These are phyloP conservation scores for Anastrepha ludens DNA, from an alignment of 1,140 invertebrate species.

Conservation along the genomic window DNA sequence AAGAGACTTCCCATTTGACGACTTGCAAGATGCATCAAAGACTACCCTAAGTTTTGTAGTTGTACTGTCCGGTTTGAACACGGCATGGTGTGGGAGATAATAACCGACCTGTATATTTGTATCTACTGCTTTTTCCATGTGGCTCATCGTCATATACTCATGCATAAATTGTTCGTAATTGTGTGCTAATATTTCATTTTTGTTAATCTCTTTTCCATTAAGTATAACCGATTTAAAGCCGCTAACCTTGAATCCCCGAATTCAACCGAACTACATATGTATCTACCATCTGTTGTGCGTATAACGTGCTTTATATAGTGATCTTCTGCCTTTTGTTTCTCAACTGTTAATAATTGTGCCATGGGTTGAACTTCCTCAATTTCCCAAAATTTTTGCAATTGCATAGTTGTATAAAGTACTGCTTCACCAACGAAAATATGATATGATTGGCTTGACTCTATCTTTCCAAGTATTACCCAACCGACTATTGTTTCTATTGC, in stretches of 20 bases:
- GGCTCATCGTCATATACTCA: background rate
- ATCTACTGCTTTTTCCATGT: conserved; percentile 23
- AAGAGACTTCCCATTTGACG: conserved; percentile 65
- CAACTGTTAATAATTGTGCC: conserved; percentile 4
- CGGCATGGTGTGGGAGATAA: conserved; percentile 47
- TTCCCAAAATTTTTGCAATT: too few relatives aligned
- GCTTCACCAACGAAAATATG: too few relatives aligned
- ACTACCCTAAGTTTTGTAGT: conserved; percentile 60
- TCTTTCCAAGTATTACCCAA: conserved; percentile 29
- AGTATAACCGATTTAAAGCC: conserved; percentile 13
- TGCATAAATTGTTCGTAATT: conserved; percentile 52
- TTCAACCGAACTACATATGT: conserved; percentile 15
- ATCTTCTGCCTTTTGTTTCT: conserved; percentile 46
- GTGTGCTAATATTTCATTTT: background rate
- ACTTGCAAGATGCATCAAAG: conserved; percentile 71
- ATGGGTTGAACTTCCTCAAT: background rate
- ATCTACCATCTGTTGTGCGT: background rate
- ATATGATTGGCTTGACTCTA: too few relatives aligned
- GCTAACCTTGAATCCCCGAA: conserved; percentile 15
- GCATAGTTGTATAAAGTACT: too few relatives aligned
- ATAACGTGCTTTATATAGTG: background rate
- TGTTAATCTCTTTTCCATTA: conserved; percentile 47
- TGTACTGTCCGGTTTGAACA: background rate
- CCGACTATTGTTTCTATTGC: background rate
- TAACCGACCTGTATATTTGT: background rate